Percentiles rank a stretch among this genome's conserved stretches.
Conservation (phyloP, 2,797 vertebrate species). For the Melanotaenia trifasciata region DNA sequence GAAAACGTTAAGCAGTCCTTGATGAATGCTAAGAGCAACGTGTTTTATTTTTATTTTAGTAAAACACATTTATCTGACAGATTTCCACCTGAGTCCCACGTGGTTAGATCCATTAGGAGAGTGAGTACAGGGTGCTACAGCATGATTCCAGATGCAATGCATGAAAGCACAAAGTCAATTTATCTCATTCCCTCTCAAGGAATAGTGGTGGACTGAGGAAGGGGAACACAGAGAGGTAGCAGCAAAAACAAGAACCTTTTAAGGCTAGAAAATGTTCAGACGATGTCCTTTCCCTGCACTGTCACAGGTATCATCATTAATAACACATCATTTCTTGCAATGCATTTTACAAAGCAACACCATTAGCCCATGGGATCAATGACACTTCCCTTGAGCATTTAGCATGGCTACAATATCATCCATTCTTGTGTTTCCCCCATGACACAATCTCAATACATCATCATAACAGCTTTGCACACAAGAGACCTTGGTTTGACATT, state of each 20-base stretch:
- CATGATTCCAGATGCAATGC: constrained; percentile 38
- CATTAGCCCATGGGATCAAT: constrained; percentile 52
- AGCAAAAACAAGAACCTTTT: constrained; percentile 39
- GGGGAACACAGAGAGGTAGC: constrained; percentile 4
- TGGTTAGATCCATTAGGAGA: constrained; percentile 51
- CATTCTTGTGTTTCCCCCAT: constrained; percentile 52
- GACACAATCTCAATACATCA: constrained; percentile 60
- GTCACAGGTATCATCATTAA: constrained; percentile 47
- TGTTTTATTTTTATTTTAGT: constrained; percentile 15
- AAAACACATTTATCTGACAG: constrained; percentile 30
- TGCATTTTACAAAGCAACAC: constrained; percentile 44
- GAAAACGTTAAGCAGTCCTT: constrained; percentile 15
- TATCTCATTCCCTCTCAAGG: constrained; percentile 41
- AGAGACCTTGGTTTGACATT: constrained; percentile 74
- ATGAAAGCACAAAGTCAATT: constrained; percentile 53
- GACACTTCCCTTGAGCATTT: constrained; percentile 37
- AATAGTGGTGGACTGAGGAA: constrained; percentile 24
- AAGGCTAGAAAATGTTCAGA: constrained; percentile 36
- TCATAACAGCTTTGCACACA: constrained; percentile 54
- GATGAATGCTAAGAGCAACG: constrained; percentile 29
- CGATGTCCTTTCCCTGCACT: constrained; percentile 42
- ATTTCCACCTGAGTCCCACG: constrained; percentile 44
- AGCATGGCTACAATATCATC: constrained; percentile 38
- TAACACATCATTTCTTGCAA: constrained; percentile 46
- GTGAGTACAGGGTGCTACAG: constrained; percentile 28